These are phyloP conservation scores for Hormaphis cornu DNA, from an alignment of 1,140 invertebrate genomes.

Conservation along the genomic window DNA sequence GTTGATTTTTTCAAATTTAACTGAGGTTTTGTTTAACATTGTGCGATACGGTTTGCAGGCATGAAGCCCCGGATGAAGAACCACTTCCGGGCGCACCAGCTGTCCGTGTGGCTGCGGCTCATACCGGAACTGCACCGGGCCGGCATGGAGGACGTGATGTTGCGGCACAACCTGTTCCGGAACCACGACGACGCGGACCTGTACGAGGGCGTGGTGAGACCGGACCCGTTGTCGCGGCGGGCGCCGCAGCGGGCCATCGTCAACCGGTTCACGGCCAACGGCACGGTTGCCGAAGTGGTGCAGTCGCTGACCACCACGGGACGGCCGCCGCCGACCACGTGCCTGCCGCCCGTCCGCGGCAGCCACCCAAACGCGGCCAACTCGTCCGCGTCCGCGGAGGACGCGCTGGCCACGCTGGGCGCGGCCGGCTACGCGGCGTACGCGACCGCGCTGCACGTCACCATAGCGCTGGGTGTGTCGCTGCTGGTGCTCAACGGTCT, in stretches of 20 bases:
- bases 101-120: conserved; percentile 86
- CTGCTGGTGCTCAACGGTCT: conserved; percentile 68
- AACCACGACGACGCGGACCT: conserved; percentile 69
- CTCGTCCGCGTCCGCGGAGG: conserved; percentile 43
- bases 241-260: neutral
- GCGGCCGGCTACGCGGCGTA: conserved; percentile 60
- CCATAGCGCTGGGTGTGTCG: conserved; percentile 79
- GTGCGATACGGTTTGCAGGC: conserved; percentile 48
- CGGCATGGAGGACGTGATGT: conserved; percentile 76
- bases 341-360: conserved; percentile 17
- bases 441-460: conserved; percentile 72
- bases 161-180: conserved; percentile 70
- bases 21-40: neutral
- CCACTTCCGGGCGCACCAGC: conserved; percentile 85
- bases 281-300: conserved; percentile 39
- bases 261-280: conserved; percentile 43
- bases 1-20: too few species aligned
- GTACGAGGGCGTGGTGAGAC: conserved; percentile 70
- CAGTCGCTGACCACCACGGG: conserved; percentile 49
- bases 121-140: conserved; percentile 85
- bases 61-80: conserved; percentile 84
- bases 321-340: conserved; percentile 44
- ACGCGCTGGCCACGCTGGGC: conserved; percentile 64
- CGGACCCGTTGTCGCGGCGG: conserved; percentile 56
- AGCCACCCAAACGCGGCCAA: neutral